These are phyloP conservation scores for Alauda arvensis DNA, from an alignment of 2,797 vertebrate species.

Conservation along the genomic window DNA sequence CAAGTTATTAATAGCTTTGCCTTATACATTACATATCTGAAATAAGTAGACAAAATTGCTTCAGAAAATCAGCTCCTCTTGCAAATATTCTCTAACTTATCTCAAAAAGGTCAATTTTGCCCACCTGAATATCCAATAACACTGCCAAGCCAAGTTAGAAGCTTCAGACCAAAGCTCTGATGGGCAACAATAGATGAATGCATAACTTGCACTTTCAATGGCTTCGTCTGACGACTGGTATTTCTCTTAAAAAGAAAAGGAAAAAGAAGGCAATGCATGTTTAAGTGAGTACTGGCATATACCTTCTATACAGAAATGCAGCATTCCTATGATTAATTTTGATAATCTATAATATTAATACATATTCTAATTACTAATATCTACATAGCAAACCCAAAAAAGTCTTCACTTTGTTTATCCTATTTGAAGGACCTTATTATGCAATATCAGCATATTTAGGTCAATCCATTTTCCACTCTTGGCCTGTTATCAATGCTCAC, in stretches of 20 bases:
- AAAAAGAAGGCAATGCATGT: background rate
- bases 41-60: background rate
- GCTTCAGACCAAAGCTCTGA: conserved; percentile 92
- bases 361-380: background rate
- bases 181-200: conserved; percentile 95
- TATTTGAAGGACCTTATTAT: background rate
- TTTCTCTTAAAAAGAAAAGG: conserved; percentile 82
- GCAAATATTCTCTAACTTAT: background rate
- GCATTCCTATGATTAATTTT: background rate
- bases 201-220: conserved; percentile 94
- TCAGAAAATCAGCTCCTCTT: background rate
- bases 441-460: background rate
- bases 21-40: background rate
- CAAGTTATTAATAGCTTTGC: conserved; percentile 20
- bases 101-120: background rate
- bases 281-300: background rate
- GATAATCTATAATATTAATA: background rate
- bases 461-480: background rate
- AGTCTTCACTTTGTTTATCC: background rate
- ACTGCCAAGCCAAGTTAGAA: conserved; percentile 89
- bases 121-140: conserved; percentile 92
- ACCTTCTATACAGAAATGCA: background rate
- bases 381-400: background rate
- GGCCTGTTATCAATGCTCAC: background rate
- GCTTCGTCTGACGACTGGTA: conserved; percentile 94